Evolutionary conservation across 1,140 invertebrate genomes (phyloP), one percentile per base, ranked within the genome.

Genomic region (Chironomus striatipennis): DNA sequence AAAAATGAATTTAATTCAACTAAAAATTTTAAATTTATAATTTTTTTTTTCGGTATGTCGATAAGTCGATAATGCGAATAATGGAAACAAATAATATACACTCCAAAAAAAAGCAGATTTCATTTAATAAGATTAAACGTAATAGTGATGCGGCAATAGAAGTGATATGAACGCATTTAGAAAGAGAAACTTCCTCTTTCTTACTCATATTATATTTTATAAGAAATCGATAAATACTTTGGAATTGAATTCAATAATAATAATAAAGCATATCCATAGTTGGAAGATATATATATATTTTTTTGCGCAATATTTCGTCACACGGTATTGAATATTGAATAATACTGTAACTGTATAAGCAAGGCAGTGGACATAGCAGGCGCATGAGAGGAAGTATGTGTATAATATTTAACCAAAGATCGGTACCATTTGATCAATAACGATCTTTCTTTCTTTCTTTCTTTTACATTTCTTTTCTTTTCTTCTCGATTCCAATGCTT

Each of bases 61-160:
- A 47, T 47, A 47, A 47, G 47, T 57, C 47, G 47, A 57, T 57
- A 57, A 57, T 57, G 47, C 47, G 47, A n/a, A 57, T 57, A n/a
- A 57, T n/a, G 12, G 12, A n/a, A 57, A 57, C n/a, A 15, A 57
- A 34, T 34, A 34, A 57, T 57, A n/a, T 5, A 15, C 47, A 15
- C n/a, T n/a, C n/a, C n/a, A 15, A n/a, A 57, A 57, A 47, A 57
- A 57, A n/a, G 47, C n/a, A 57, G n/a, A 57, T n/a, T n/a, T 57
- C n/a, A n/a, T 57, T 15, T 57, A n/a, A 57, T n/a, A 57, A n/a
- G n/a, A 57, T 57, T 12, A 57, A 57, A n/a, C n/a, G 47, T 57
- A n/a, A n/a, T n/a, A n/a, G 47, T n/a, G 47, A 15, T 57, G 47
- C 47, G 47, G 47, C 47, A 57, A 57, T 57, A 57, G 12, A n/a